Evolutionary conservation across 2,888 invertebrate genomes (phyloP), one percentile per base, ranked within the genome.

Genomic region (Rhaphigaster nebulosa): DNA sequence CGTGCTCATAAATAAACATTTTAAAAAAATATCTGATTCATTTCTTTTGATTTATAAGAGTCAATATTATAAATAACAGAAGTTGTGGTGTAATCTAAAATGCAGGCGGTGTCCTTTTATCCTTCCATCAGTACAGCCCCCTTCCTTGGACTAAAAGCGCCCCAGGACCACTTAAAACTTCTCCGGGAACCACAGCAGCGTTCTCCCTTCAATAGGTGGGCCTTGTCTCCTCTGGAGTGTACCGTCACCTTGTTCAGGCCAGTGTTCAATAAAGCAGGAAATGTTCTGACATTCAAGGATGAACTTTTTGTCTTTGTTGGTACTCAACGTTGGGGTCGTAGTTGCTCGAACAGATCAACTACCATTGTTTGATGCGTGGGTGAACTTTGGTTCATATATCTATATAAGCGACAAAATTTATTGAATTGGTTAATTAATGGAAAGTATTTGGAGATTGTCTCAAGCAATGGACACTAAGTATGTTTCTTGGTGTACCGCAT

Each of bases 141-240:
- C 45, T 23, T 29, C 45, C 15, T 18, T 50, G 84, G 45, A n/a
- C 84, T 84, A 84, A 84, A 84, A 84, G 84, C 45, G 84, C 84
- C 45, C 84, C 84, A 84, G 84, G 84, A 84, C 84, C 84, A 84
- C 84, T 84, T 84, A 84, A 84, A 84, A 84, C 84, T 84, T 84
- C n/a, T 8, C 45, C 84, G 84, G 84, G 84, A 84, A 84, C 84
- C 84, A 50, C 41, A 84, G n/a, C 84, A 84, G n/a, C 84, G 45
- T 84, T 84, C 38, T 45, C 84, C 23, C 84, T 84, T 84, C 84
- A 84, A 84, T 84, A 84, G 84, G 84, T 84, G 45, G n/a, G n/a
- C n/a, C 84, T 45, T 45, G 84, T 45, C 84, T 84, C n/a, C 45
- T 45, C 80, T 18, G 41, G 12, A 80, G 41, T 20, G 80, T 80